These are phyloP conservation scores for Stenoptilia bipunctidactyla DNA, from an alignment of 2,888 invertebrate genomes.

Conservation along the genomic window DNA sequence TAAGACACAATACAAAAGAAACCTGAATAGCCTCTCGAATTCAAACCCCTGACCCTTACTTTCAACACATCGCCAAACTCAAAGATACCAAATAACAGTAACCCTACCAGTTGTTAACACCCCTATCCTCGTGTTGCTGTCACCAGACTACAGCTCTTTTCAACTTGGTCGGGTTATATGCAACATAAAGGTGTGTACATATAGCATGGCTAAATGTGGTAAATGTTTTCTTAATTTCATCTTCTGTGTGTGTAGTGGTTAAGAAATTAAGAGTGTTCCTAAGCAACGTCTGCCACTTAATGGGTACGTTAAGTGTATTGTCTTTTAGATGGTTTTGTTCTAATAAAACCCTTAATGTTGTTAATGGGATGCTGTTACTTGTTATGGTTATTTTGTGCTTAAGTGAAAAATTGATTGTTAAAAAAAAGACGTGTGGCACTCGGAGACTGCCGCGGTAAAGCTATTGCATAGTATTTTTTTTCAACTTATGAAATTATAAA, in stretches of 20 bases:
- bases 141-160: conserved; percentile 20
- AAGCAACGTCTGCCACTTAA: conserved; percentile 58
- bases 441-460: too few species aligned
- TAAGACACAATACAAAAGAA: too few species aligned
- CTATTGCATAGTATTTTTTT: too few species aligned
- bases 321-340: conserved; percentile 55
- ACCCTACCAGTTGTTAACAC: conserved; percentile 1
- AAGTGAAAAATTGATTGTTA: too few species aligned
- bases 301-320: conserved; percentile 45
- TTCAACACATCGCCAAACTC: too few species aligned
- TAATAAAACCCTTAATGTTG: conserved; percentile 56
- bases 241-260: conserved; percentile 58
- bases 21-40: too few species aligned
- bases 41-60: too few species aligned
- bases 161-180: conserved; percentile 25
- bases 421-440: too few species aligned
- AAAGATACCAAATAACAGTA: too few species aligned
- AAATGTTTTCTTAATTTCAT: conserved; percentile 69
- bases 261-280: conserved; percentile 68
- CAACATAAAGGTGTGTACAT: conserved; percentile 32
- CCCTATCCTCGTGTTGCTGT: conserved; percentile 12
- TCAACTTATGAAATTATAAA: too few species aligned
- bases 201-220: conserved; percentile 44
- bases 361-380: conserved; percentile 30
- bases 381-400: too few species aligned